phyloP scores from a whole-genome alignment of 1,140 invertebrate genomes.

The Ostrea edulis region DNA sequence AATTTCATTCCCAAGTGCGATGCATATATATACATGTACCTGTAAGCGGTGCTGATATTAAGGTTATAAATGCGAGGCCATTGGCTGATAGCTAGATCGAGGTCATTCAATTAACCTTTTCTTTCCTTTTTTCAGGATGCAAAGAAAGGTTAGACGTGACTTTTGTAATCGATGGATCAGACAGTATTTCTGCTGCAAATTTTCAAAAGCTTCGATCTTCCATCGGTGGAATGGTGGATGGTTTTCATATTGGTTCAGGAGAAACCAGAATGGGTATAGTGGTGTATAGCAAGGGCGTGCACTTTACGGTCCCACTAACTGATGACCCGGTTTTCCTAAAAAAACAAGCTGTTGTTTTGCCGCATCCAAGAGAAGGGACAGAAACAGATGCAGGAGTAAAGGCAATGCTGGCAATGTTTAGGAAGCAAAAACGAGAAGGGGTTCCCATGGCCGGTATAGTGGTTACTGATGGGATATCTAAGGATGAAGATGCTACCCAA shows the following conservation, averaged over 20 bases:
- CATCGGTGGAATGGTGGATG: slow-evolving; percentile 41
- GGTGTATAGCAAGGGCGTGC: slow-evolving; percentile 55
- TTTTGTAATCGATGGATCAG: slow-evolving; percentile 62
- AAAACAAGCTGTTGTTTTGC: slow-evolving; percentile 10
- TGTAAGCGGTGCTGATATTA: no score
- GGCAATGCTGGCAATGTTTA: slow-evolving; percentile 48
- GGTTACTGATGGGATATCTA: slow-evolving; percentile 65
- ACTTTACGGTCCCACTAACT: slow-evolving; percentile 11
- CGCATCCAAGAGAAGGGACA: slow-evolving; percentile 47
- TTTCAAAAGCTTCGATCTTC: slow-evolving; percentile 54
- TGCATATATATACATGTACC: no score
- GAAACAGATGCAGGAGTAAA: slow-evolving; percentile 49
- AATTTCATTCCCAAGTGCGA: no score
- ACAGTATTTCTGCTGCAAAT: slow-evolving; percentile 54
- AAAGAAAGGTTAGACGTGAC: slow-evolving; percentile 55
- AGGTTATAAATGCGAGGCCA: no score
- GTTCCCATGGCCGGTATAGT: slow-evolving; percentile 64
- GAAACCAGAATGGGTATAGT: slow-evolving; percentile 57
- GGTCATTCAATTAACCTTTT: no score
- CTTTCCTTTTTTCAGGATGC: slow-evolving; percentile 52
- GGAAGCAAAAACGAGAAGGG: slow-evolving; percentile 5
- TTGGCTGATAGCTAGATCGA: no score
- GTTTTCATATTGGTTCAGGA: slow-evolving; percentile 51
- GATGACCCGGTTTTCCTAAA: slow-evolving; percentile 29
- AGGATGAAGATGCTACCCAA: slow-evolving; percentile 47